Evolutionary conservation across 2,888 invertebrate genomes (phyloP), one percentile per base, ranked within the genome.

Genomic region (Geotrupes spiniger): DNA sequence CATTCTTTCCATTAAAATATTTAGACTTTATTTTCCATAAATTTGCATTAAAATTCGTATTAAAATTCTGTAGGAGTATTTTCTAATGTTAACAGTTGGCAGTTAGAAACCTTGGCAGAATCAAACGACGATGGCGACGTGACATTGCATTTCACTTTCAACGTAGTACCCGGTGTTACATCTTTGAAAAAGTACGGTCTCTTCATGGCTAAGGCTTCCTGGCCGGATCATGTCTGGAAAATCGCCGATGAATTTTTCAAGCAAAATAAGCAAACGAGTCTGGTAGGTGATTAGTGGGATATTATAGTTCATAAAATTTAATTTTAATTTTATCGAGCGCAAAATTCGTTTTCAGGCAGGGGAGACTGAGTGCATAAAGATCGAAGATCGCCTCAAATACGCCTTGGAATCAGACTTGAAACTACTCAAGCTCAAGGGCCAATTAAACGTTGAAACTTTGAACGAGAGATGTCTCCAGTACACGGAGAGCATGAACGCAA

Each of bases 181-280:
- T 70, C 73, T 8, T 70, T 84, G 2, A 74, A 80, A 54, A 74
- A 80, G 51, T 89, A 89, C 61, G 89, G 88, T 0, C 70, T 88
- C 17, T 75, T 78, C 16, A 68, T 87, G 39, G 84, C 86, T 1
- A 73, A 78, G 50, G 78, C 77, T 56, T 80, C 81, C 53, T 74
- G 85, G 60, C 84, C 85, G 0, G 69, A 74, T 51, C 68, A 73
- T n/a, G 76, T 82, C 2, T 70, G 83, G 0, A 69, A 76, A 39
- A 64, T 78, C 36, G 81, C 84, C 0, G 72, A 74, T 45, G 73
- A 76, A 52, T 64, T 11, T 5, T 5, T 25, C n/a, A n/a, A n/a
- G 15, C 12, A 21, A 29, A 36, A 39, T n/a, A 31, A 17, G 21
- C 38, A 38, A 17, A 9, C 2, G 9, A 33, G 5, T 8, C 33